Evolutionary conservation across 2,113 vertebrate species (phyloP).

Genomic region (Xiphophorus maculatus): DNA sequence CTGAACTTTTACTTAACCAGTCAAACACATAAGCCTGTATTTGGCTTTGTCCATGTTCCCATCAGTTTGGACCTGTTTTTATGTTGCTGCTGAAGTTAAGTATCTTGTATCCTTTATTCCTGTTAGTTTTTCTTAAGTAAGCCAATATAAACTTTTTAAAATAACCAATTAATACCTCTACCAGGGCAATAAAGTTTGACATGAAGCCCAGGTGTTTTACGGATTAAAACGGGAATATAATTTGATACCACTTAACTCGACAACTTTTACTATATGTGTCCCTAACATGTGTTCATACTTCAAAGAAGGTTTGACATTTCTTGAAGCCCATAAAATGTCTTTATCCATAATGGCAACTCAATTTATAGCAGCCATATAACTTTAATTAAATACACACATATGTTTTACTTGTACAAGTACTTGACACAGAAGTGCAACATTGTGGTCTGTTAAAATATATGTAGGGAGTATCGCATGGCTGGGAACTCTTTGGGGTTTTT

Average conservation of each 20-base stretch:
- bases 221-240: constrained; percentile 73
- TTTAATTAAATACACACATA: constrained; percentile 80
- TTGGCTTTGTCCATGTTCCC: background rate
- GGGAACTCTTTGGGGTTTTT: background rate
- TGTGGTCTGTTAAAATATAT: constrained; percentile 59
- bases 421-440: constrained; percentile 64
- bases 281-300: constrained; percentile 70
- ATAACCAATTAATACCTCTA: constrained; percentile 81
- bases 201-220: constrained; percentile 80
- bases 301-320: constrained; percentile 78
- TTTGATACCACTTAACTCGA: constrained; percentile 66
- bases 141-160: constrained; percentile 80
- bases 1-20: too few relatives aligned
- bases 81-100: background rate
- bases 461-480: constrained; percentile 2
- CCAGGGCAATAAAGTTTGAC: constrained; percentile 77
- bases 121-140: constrained; percentile 70
- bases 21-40: too few relatives aligned
- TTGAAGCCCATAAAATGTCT: constrained; percentile 76
- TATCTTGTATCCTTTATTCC: constrained; percentile 56
- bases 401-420: constrained; percentile 68
- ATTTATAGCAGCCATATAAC: constrained; percentile 81
- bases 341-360: constrained; percentile 73
- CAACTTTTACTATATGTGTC: constrained; percentile 60
- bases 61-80: background rate